phyloP scores from a whole-genome alignment of 2,888 invertebrate species.

The Oscheius sp. region DNA sequence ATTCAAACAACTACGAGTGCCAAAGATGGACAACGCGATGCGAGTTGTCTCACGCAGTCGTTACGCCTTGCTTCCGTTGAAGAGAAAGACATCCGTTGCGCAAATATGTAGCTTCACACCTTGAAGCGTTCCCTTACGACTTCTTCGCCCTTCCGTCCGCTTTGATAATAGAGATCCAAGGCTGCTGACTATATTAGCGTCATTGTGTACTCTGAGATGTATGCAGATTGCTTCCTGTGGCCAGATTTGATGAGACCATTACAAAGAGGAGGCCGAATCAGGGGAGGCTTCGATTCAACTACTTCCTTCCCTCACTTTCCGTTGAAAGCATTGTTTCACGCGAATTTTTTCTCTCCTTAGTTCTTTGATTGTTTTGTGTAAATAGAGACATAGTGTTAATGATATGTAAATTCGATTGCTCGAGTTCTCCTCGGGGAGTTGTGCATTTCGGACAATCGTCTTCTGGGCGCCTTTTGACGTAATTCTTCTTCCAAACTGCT shows the following conservation, averaged over 20 bases:
- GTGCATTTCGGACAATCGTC: conserved; percentile 23
- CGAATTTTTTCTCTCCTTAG: neutral
- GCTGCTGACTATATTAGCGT: conserved; percentile 24
- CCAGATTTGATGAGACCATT: conserved; percentile 30
- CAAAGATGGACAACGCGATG: conserved; percentile 16
- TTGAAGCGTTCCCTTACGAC: too few species aligned
- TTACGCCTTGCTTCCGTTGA: conserved; percentile 21
- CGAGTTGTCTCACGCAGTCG: conserved; percentile 24
- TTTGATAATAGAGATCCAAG: neutral
- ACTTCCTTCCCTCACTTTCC: conserved; percentile 24
- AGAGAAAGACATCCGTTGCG: neutral
- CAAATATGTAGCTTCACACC: too few species aligned
- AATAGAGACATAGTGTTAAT: conserved; percentile 23
- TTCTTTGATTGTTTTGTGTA: neutral
- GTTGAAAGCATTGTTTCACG: neutral
- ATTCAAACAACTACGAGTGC: conserved; percentile 25
- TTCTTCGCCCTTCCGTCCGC: neutral
- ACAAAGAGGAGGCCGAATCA: conserved; percentile 18
- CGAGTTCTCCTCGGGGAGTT: conserved; percentile 26
- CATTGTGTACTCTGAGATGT: conserved; percentile 31
- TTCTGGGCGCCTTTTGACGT: conserved; percentile 27
- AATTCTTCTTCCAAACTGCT: conserved; percentile 20
- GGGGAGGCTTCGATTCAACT: conserved; percentile 25
- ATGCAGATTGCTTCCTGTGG: conserved; percentile 32
- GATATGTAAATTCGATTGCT: conserved; percentile 30